Evolutionary conservation across 2,888 invertebrate genomes (phyloP), one percentile per base, ranked within the genome.

Genomic region (Spodoptera littoralis): DNA sequence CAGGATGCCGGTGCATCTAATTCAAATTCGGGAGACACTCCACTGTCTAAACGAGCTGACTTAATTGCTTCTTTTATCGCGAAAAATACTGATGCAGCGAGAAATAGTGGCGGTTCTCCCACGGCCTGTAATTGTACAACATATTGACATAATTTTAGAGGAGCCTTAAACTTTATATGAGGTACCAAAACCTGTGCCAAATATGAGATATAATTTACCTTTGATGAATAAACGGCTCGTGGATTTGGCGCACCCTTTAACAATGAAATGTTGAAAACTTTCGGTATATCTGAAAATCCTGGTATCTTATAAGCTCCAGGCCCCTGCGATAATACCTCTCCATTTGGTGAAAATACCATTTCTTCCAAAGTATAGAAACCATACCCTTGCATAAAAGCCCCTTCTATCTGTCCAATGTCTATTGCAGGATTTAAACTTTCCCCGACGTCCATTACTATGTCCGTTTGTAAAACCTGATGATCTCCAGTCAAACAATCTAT

Each of bases 71-170:
- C 97, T 85, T 97, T 97, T 65, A 98, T 98, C 0, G 99, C 99
- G 84, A 98, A 98, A 87, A 97, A 97, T 1, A 96, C 96, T 0
- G 98, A 97, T 8, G 97, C 95, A 0, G 98, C 98, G 48, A 99
- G 95, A 86, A 99, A 98, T 3, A 99, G 90, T 0, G 99, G 99
- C 0, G 99, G 99, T 89, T 99, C 99, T 0, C 99, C 99, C 13
- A 99, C 96, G 67, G 98, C 99, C 98, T 98, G 80, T 42, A 94
- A 93, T 65, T 36, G 54, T 41, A 55, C 30, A 6, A 11, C 11
- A 11, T 11, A 36, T 11, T 22, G 6, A 6, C 8, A 36, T 36
- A 8, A 9, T 36, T 36, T 36, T 36, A 36, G 36, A 36, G 36
- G 9, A 36, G 8, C 36, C 36, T 18, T 18, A 9, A 9, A 9